Base-by-base conservation (phyloP, 1,140 invertebrate species). In the Drosophila cardini region DNA sequence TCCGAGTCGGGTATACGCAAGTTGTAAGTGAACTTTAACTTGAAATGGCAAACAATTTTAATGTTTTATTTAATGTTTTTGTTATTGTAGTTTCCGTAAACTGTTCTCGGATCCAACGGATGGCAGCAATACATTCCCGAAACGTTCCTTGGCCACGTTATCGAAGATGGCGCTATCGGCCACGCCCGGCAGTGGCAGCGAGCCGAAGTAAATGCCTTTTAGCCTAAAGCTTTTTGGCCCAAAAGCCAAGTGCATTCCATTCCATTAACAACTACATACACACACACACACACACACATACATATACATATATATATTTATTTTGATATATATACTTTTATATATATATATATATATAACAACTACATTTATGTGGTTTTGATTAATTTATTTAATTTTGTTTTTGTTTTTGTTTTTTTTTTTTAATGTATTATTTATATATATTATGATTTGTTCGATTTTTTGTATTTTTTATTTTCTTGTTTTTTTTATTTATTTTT, bases 1-100 rank as follows among this genome's bases (percentile, higher is more conserved):
- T 94, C 94, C 10, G 96, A 96, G 92, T 97, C 96, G 65, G 97
- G 97, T 34, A 98, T 98, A 83, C 94, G 97, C 80, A 98, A 97
- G 95, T 98, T 98, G 97, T 98, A 95, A 96, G 96, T 96, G 72
- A 67, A 36, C 5, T 4, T 38, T 21, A 2, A n/a, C 32, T 10
- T 50, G 2, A 46, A 2, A 48, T 48, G 36, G 0, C 30, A n/a
- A n/a, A n/a, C n/a, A n/a, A n/a, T n/a, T n/a, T n/a, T n/a, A n/a
- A n/a, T n/a, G n/a, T n/a, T n/a, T n/a, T 26, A 18, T 26, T 43
- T 26, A 36, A 8, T 40, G 4, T 4, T 18, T 43, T 45, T 2
- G 10, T 40, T 11, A 13, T 72, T 65, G 1, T 84, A 96, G 95
- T 93, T 95, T 96, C 93, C 93, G 95, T 63, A 95, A 95, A 91